Evolutionary conservation across 2,113 vertebrate species (phyloP), one percentile per base, ranked within the genome.

Genomic region (Brevimyrus niger): DNA sequence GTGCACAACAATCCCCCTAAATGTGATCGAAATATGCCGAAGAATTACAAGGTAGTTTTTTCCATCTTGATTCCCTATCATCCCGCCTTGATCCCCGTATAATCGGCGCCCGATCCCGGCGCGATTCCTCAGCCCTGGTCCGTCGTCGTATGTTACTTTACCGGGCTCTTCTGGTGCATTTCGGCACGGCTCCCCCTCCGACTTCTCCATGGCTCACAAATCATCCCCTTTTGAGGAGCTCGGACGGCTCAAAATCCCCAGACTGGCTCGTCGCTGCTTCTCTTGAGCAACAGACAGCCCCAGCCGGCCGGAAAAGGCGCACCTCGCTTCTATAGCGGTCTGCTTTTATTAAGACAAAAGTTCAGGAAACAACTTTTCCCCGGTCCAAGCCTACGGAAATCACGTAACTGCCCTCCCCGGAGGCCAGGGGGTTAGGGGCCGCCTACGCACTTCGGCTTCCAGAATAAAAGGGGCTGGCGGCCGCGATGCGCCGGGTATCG

Each of bases 281-380:
- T 0, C 19, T 42, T 35, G 51, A 53, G 35, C n/a, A 35, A 44
- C 80, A 15, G 55, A 87, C 55, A 35, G 17, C 23, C 44, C 53
- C 46, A 82, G 23, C 50, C 65, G 6, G 13, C 69, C 31, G 31
- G 19, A 69, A 69, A 86, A 42, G 31, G 65, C 48, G 7, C 76
- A 46, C 42, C 51, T 85, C 35, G 15, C 27, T 88, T 88, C 27
- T 61, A 69, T 73, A 31, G 65, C 13, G 65, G 46, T 76, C 23
- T 23, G 44, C 65, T 82, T 88, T 38, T 83, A 61, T 44, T 21
- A 35, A 80, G 31, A 80, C 4, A 61, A 85, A 94, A 94, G 93
- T 94, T 93, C 94, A 96, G 95, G 95, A 96, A 96, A 95, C 95
- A 93, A 95, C 95, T 95, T 95, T 80, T 95, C 93, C 92, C 95